These are phyloP conservation scores for Vidua chalybeata DNA, from an alignment of 2,113 vertebrate genomes.

Conservation along the genomic window DNA sequence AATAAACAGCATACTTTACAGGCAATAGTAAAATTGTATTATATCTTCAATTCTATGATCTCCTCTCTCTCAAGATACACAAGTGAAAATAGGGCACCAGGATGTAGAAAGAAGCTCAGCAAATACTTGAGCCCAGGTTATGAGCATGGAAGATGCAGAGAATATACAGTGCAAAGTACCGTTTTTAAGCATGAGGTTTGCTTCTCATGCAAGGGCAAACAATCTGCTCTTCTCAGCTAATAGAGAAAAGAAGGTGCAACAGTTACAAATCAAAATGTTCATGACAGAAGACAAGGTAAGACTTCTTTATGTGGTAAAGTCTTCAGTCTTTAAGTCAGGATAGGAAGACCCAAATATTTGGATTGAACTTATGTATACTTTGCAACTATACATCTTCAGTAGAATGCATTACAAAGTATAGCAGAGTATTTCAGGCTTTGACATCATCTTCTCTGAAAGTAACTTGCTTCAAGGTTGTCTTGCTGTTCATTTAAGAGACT, in stretches of 20 bases:
- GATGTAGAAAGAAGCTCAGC: not conserved
- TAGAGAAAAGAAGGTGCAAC: accelerated
- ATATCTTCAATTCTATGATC: not conserved
- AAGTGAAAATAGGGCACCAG: not conserved
- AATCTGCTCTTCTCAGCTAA: not conserved
- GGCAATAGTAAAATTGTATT: not conserved
- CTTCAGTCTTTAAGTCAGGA: not conserved
- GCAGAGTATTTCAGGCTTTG: not conserved
- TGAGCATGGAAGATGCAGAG: not conserved
- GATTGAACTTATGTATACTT: not conserved
- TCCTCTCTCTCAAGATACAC: not conserved
- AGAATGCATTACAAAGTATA: not conserved
- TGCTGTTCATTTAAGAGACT: not conserved
- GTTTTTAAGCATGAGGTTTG: not conserved
- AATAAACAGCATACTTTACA: not conserved
- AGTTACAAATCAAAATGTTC: not conserved
- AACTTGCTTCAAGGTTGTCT: not conserved
- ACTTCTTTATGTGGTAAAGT: not conserved
- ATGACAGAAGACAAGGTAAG: not conserved
- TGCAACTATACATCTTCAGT: not conserved
- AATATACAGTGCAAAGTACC: not conserved
- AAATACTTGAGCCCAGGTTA: not conserved
- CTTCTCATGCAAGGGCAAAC: not conserved
- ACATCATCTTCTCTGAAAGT: not conserved
- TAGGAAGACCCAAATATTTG: not conserved